Percentiles rank a stretch among this genome's conserved stretches.
Evolutionary conservation across 1,140 invertebrate genomes (phyloP).

Genomic region (Brachionus rubens): DNA sequence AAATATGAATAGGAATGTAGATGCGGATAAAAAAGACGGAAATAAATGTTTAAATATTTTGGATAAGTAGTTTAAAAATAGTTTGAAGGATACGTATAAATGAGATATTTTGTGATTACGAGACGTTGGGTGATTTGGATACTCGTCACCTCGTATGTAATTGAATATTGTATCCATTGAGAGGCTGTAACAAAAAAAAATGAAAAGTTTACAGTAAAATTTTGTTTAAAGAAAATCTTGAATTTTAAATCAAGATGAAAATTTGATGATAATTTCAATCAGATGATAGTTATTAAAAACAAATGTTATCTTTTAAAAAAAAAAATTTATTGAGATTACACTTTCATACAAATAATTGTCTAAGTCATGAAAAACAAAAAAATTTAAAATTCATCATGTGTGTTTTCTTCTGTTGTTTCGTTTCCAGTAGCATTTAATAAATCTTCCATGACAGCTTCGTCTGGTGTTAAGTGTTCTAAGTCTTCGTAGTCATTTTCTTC

Average conservation of each 20-base stretch:
- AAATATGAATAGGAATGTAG: background rate
- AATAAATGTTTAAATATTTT: slow-evolving; percentile 21
- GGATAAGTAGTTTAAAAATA: slow-evolving; percentile 3
- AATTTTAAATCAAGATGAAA: slow-evolving; percentile 24
- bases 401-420: background rate
- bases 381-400: no score
- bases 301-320: slow-evolving; percentile 15
- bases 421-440: background rate
- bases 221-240: slow-evolving; percentile 21
- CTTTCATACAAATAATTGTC: no score
- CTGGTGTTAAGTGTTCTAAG: background rate
- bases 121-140: background rate
- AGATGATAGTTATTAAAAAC: slow-evolving; percentile 17
- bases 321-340: no score
- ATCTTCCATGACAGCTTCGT: background rate
- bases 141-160: slow-evolving; percentile 26
- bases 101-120: background rate
- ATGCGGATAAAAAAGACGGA: background rate
- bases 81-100: slow-evolving; percentile 3
- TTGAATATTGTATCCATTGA: slow-evolving; percentile 12
- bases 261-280: background rate
- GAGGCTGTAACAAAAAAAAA: no score
- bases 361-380: no score
- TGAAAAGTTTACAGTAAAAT: background rate
- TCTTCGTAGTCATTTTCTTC: slow-evolving; percentile 1